Base-by-base conservation (phyloP, 2,888 invertebrate species). In the Hedya salicella region DNA sequence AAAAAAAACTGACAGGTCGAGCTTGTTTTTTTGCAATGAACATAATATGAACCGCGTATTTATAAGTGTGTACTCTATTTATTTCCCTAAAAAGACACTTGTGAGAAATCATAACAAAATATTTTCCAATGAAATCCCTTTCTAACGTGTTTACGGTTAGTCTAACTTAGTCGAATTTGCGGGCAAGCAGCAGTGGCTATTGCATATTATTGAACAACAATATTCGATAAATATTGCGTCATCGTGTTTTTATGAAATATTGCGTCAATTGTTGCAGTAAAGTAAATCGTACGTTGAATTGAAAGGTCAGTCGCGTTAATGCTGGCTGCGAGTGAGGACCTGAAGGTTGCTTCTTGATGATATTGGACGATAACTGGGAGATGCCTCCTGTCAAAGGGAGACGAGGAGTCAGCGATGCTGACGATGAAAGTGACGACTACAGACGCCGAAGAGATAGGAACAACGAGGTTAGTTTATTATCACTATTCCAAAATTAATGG, bases 361-460 rank as follows among this genome's bases (percentile, higher is more conserved):
- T 89, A 87, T 83, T 90, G 78, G 84, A 88, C 71, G 83, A 80
- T 42, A 78, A 77, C 68, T 78, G 75, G 63, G 76, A 75, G 69
- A 92, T 92, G 91, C 83, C 91, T 79, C 91, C 91, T 69, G 80
- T 78, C 16, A 90, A 91, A 74, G 85, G 82, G 71, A 84, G 82
- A 79, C 83, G 84, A 54, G 88, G 83, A 13, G 92, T 93, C 65
- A 93, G 94, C 63, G 95, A 95, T 70, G 93, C 93, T 11, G 94
- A 95, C 56, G 95, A 95, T 73, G 95, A 95, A 52, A 94, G 94
- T 57, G 95, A 95, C 13, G 95, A 95, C 74, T 97, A 97, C 78
- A 92, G 96, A 68, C 94, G 93, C 72, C 94, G 95, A 60, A 90
- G 97, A 39, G 96, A 96, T 77, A 93, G 96, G 76, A 97, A 97